Percentiles rank a stretch among this genome's conserved stretches.
phyloP scores from a whole-genome alignment of 2,797 vertebrate genomes.

The Lepus oiostolus region DNA sequence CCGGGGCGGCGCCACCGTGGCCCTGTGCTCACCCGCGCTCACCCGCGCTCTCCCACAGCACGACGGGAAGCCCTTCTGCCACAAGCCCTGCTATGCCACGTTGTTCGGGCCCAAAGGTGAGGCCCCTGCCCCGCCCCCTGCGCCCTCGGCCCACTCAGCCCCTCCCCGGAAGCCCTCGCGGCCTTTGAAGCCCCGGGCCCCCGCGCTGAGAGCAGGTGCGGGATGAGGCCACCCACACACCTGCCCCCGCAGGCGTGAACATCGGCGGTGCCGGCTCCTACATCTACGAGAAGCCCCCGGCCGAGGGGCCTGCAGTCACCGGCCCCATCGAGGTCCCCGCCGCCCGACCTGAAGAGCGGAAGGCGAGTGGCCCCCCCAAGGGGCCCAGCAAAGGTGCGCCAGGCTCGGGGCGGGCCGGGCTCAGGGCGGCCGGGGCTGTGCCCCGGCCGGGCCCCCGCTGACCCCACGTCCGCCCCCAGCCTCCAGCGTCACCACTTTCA shows the following conservation, averaged over 20 bases:
- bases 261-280: slow-evolving; percentile 97
- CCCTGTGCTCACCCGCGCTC: not conserved
- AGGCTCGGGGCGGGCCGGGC: not conserved
- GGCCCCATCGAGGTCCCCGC: slow-evolving; percentile 89
- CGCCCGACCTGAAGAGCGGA: slow-evolving; percentile 92
- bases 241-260: slow-evolving; percentile 92
- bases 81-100: slow-evolving; percentile 97
- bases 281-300: slow-evolving; percentile 93
- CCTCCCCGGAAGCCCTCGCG: too few relatives aligned
- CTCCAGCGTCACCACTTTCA: slow-evolving; percentile 97
- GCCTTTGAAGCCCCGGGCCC: too few relatives aligned
- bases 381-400: slow-evolving; percentile 95
- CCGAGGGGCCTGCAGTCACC: slow-evolving; percentile 86
- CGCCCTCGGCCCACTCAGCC: not conserved
- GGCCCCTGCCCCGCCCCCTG: not conserved
- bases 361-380: slow-evolving; percentile 88
- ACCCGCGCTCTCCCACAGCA: slow-evolving; percentile 89
- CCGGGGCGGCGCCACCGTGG: fast-evolving
- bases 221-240: too few relatives aligned
- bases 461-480: slow-evolving; percentile 85
- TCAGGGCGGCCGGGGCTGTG: fast-evolving
- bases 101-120: slow-evolving; percentile 98
- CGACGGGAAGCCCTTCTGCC: slow-evolving; percentile 96
- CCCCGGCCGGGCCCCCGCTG: fast-evolving
- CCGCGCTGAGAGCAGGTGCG: too few relatives aligned